phyloP scores from a whole-genome alignment of 2,113 vertebrate species.

The Noturus placidus region DNA sequence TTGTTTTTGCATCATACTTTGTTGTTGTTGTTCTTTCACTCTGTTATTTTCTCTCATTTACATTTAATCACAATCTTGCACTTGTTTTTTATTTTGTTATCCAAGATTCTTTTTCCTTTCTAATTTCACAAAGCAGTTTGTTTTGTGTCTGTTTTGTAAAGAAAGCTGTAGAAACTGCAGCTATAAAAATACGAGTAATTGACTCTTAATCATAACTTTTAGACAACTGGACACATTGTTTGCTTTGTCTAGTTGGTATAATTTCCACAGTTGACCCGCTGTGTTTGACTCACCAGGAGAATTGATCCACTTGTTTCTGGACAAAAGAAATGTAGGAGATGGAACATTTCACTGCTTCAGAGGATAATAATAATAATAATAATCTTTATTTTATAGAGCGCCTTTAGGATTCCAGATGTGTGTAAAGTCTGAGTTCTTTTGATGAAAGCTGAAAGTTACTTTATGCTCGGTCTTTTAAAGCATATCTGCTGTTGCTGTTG shows the following conservation, averaged over 20 bases:
- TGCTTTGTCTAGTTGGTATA: background rate
- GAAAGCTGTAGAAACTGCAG: background rate
- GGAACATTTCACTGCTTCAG: too few species aligned
- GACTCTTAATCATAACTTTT: slow-evolving; percentile 23
- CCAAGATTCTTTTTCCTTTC: background rate
- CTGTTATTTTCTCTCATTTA: background rate
- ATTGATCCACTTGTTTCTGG: slow-evolving; percentile 2
- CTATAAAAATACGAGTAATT: background rate
- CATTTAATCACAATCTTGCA: background rate
- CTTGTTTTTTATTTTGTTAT: slow-evolving; percentile 2
- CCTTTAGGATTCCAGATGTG: background rate
- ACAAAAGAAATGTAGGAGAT: slow-evolving; percentile 25
- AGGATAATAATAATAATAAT: too few species aligned
- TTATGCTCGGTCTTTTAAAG: background rate
- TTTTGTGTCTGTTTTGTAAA: slow-evolving; percentile 15
- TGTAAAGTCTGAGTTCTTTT: background rate
- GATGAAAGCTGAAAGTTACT: background rate
- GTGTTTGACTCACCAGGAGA: background rate
- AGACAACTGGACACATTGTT: slow-evolving; percentile 12
- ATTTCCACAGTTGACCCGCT: slow-evolving; percentile 12
- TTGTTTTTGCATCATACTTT: background rate
- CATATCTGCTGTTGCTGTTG: background rate
- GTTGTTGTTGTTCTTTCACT: background rate
- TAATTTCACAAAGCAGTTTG: background rate
- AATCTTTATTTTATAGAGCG: too few species aligned